Evolutionary conservation across 2,888 invertebrate genomes (phyloP), one percentile per base, ranked within the genome.

Genomic region (Iphiclides podalirius): DNA sequence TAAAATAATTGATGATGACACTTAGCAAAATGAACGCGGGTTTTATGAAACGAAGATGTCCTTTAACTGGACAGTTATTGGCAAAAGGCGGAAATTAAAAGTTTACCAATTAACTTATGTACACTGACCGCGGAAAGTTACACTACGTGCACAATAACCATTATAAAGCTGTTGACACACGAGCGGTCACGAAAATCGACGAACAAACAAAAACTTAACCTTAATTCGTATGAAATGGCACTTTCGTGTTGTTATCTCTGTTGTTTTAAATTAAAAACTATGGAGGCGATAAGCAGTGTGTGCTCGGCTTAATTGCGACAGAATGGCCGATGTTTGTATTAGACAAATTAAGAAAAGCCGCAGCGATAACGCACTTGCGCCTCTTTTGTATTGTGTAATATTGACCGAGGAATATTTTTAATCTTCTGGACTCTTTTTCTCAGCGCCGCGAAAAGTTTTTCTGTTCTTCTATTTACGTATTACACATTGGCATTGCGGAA

Each of bases 211-310:
- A 52, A 62, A 63, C 56, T 51, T 58, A 61, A 53, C 63, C 67
- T 66, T 63, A 68, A 70, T 69, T 70, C 69, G 60, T 60, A 60
- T 57, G 66, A 70, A 67, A 67, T 66, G 59, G 63, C 64, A 63
- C 65, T 62, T 54, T 58, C 46, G 37, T 53, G 53, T 46, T 53
- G n/a, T 65, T 70, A 70, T 68, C 67, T 63, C 46, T 67, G 67
- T 70, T 70, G 68, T 70, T 70, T 75, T 73, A 72, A 75, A 73
- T 73, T 72, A 72, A 72, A 49, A 70, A 68, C 64, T 64, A 66
- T 67, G 65, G 64, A 64, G 56, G 57, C 62, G 67, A 69, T 69
- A 71, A 62, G 52, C 59, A 14, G 14, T 65, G 67, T 68, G 58
- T 68, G 57, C 65, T 41, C 52, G 63, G 56, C 67, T 70, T 72